These are phyloP conservation scores for Palythoa heliodiscus DNA, from an alignment of 92 coral and sea anemone species.

Conservation along the genomic window DNA sequence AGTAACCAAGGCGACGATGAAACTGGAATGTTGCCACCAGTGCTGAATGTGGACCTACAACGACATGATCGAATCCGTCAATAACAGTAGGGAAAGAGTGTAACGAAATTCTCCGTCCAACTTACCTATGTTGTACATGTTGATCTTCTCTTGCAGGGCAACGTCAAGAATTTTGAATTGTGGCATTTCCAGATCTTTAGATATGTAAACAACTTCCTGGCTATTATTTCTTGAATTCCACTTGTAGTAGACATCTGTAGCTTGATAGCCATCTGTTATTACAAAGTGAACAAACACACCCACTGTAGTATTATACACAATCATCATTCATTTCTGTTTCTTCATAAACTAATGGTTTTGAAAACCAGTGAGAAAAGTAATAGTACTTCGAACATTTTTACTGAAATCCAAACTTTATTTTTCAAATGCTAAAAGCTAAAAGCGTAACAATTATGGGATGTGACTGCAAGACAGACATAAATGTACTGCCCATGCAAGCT, in stretches of 20 bases:
- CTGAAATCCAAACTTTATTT: too few relatives aligned
- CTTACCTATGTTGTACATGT: constrained; percentile 88
- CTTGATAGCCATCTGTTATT: constrained; percentile 89
- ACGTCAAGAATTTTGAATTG: constrained; percentile 86
- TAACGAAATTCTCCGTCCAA: background rate
- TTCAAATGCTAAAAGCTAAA: too few relatives aligned
- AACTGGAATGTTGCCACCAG: constrained; percentile 87
- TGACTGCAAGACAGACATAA: too few relatives aligned
- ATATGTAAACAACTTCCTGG: constrained; percentile 85
- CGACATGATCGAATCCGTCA: background rate
- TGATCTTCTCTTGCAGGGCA: constrained; percentile 75
- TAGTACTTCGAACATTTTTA: too few relatives aligned
- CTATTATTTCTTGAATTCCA: constrained; percentile 89
- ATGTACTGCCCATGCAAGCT: too few relatives aligned
- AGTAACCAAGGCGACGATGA: constrained; percentile 99
- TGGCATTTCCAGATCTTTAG: constrained; percentile 91
- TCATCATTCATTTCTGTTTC: too few relatives aligned
- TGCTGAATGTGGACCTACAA: constrained; percentile 91
- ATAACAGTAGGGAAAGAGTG: background rate
- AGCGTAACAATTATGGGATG: too few relatives aligned
- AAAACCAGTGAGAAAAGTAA: too few relatives aligned
- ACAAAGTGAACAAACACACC: background rate
- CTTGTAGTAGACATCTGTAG: constrained; percentile 86
- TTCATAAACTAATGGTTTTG: too few relatives aligned
- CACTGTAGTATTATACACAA: too few relatives aligned